A percentile compares a stretch with the other conserved stretches of the same genome.
Evolutionary conservation across 2,113 vertebrate species (phyloP).

Genomic region (Tragelaphus strepsiceros): DNA sequence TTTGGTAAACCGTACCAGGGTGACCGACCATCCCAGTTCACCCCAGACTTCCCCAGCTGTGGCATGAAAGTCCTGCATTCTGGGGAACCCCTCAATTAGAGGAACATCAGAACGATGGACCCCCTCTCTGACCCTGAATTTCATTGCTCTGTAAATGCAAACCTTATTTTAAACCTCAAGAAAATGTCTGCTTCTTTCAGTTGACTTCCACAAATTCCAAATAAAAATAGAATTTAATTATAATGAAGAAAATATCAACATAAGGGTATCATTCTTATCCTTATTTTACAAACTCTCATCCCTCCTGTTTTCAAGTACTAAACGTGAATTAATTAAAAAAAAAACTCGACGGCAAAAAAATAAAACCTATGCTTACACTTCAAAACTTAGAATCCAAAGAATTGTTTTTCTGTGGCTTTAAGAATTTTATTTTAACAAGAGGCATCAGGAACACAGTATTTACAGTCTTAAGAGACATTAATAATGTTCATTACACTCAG

Average conservation of each 20-base stretch:
- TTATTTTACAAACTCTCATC: constrained; percentile 1
- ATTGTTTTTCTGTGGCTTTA: background rate
- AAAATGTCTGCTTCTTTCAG: background rate
- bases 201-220: background rate
- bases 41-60: background rate
- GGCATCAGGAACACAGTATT: background rate
- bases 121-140: background rate
- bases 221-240: background rate
- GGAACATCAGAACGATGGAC: background rate
- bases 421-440: background rate
- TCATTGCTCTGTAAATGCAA: background rate
- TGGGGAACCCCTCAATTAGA: background rate
- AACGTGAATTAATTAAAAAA: background rate
- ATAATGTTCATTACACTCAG: background rate
- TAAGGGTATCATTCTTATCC: background rate
- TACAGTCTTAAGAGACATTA: background rate
- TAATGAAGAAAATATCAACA: background rate
- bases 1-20: background rate
- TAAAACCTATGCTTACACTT: background rate
- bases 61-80: background rate
- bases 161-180: background rate
- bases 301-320: background rate
- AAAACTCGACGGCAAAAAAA: background rate
- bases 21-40: background rate
- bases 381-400: background rate